Evolutionary conservation across 2,113 vertebrate species (phyloP).

Genomic region (Plecturocebus donacophilus): DNA sequence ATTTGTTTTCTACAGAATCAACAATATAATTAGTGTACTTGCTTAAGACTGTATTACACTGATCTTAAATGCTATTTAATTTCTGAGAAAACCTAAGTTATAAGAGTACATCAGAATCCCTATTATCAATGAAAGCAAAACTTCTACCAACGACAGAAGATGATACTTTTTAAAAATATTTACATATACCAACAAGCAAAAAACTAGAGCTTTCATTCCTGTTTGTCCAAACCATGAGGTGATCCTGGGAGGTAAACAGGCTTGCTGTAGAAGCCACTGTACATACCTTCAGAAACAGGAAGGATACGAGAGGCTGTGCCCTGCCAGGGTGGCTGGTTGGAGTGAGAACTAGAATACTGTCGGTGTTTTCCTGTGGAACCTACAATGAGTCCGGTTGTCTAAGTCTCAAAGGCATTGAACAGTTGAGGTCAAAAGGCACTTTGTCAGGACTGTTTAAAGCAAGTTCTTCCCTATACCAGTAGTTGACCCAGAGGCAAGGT

Average conservation of each 20-base stretch:
- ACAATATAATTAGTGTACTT: neutral
- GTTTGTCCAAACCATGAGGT: neutral
- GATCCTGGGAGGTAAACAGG: neutral
- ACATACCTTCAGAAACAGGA: neutral
- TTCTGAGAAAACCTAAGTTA: conserved; percentile 22
- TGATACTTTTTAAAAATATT: neutral
- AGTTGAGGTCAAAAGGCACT: neutral
- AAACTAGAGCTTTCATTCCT: conserved; percentile 18
- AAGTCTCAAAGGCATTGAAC: neutral
- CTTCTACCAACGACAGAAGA: neutral
- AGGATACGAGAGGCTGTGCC: neutral
- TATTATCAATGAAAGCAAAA: conserved; percentile 47
- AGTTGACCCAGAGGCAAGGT: conserved; percentile 18
- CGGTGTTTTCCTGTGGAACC: neutral
- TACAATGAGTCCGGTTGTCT: neutral
- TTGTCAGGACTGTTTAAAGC: neutral
- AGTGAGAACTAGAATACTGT: neutral
- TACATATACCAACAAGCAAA: conserved; percentile 33
- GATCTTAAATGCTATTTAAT: conserved; percentile 14
- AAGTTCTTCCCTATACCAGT: conserved; percentile 8
- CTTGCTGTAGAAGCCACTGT: neutral
- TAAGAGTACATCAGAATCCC: conserved; percentile 44
- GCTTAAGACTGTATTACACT: neutral
- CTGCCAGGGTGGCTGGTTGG: neutral
- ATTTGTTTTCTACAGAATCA: conserved; percentile 42